Percentiles rank a stretch among this genome's conserved stretches.
These are phyloP conservation scores for Nannobrachium achirus DNA, from an alignment of 2,113 vertebrate species.

Conservation along the genomic window DNA sequence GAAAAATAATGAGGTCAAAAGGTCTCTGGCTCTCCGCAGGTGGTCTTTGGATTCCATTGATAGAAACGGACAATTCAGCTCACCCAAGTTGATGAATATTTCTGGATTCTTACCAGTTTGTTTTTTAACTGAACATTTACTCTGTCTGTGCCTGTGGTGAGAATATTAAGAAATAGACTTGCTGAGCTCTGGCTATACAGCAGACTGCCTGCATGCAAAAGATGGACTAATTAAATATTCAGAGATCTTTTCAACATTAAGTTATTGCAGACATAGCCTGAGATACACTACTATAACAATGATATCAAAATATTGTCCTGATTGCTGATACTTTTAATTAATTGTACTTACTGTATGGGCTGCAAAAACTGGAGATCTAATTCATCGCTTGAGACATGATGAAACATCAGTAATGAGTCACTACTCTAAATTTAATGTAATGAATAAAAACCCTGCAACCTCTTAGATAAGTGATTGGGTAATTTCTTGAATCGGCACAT, in stretches of 20 bases:
- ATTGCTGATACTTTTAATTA: not conserved
- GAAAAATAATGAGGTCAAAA: constrained; percentile 74
- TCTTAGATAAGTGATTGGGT: constrained; percentile 3
- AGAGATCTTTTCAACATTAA: constrained; percentile 24
- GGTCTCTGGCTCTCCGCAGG: constrained; percentile 56
- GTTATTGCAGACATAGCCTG: not conserved
- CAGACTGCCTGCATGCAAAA: constrained; percentile 40
- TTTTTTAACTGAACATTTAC: constrained; percentile 66
- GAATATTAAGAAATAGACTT: constrained; percentile 68
- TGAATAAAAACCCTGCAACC: constrained; percentile 1
- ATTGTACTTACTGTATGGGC: not conserved
- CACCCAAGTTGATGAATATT: constrained; percentile 69
- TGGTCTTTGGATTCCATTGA: constrained; percentile 61
- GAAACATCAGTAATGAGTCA: not conserved
- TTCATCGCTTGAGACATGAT: not conserved
- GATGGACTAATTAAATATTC: constrained; percentile 26
- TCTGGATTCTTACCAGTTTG: constrained; percentile 59
- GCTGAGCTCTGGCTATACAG: constrained; percentile 59
- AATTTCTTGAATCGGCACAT: not conserved
- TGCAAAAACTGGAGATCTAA: not conserved
- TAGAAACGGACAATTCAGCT: constrained; percentile 47
- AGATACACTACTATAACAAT: constrained; percentile 11
- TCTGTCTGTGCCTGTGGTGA: constrained; percentile 57
- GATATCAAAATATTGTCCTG: not conserved
- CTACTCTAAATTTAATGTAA: not conserved